phyloP scores from a whole-genome alignment of 2,797 vertebrate genomes.

The Enteromius argenteus region DNA sequence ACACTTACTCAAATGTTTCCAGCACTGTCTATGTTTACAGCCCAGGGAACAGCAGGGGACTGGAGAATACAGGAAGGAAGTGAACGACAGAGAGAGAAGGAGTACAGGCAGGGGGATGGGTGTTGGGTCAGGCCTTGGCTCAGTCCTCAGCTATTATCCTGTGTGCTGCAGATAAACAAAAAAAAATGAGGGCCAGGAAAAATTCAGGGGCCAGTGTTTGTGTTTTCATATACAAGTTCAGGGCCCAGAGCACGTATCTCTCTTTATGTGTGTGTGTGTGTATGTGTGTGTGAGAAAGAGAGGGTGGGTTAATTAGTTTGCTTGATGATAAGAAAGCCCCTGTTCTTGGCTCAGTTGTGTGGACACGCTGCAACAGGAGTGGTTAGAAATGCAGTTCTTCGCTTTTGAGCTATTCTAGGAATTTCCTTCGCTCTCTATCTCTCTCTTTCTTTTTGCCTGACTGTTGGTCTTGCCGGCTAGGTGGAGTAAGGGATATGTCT shows the following conservation, averaged over 20 bases:
- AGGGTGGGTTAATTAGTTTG: slow-evolving; percentile 58
- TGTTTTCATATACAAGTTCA: slow-evolving; percentile 29
- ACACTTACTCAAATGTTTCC: slow-evolving; percentile 48
- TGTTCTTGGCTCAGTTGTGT: slow-evolving; percentile 57
- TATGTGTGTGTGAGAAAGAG: slow-evolving; percentile 9
- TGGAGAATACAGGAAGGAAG: slow-evolving; percentile 64
- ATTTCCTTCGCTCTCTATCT: slow-evolving; percentile 57
- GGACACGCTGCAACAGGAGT: slow-evolving; percentile 52
- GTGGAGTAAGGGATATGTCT: slow-evolving; percentile 41
- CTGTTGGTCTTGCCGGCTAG: slow-evolving; percentile 54
- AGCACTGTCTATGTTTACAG: slow-evolving; percentile 40
- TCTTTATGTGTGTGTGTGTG: slow-evolving; percentile 19
- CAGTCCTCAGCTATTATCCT: slow-evolving; percentile 41
- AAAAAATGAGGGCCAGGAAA: slow-evolving; percentile 52
- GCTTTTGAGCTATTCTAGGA: slow-evolving; percentile 62
- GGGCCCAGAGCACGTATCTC: slow-evolving; percentile 17
- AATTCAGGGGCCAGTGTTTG: slow-evolving; percentile 16
- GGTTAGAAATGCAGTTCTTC: slow-evolving; percentile 52
- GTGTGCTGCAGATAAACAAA: slow-evolving; percentile 59
- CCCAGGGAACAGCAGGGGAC: slow-evolving; percentile 56
- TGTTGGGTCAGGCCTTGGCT: slow-evolving; percentile 52
- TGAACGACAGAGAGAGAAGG: slow-evolving; percentile 44
- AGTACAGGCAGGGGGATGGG: slow-evolving; percentile 54
- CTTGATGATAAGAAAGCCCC: slow-evolving; percentile 58
- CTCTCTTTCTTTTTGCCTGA: slow-evolving; percentile 39